Percentiles rank a stretch among this genome's conserved stretches.
Evolutionary conservation across 2,888 invertebrate genomes (phyloP).

Genomic region (Lysandra bellargus): DNA sequence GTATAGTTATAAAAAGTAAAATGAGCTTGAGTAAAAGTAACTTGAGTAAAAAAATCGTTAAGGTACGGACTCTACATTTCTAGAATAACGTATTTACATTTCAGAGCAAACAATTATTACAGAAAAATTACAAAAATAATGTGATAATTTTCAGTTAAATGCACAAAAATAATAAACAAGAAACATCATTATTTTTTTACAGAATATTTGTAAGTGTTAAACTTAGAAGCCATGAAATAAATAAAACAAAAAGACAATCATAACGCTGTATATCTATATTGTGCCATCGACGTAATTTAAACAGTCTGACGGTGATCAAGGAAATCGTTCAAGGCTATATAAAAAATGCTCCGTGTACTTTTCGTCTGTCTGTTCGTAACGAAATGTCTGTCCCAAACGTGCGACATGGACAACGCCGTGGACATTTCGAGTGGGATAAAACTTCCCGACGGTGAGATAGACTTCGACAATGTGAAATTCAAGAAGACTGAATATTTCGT

Average conservation of each 20-base stretch:
- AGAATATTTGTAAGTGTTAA: not conserved
- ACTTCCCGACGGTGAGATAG: conserved; percentile 46
- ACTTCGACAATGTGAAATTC: conserved; percentile 48
- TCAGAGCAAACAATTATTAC: not conserved
- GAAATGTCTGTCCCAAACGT: conserved; percentile 12
- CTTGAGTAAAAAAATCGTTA: no score
- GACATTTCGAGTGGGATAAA: conserved; percentile 52
- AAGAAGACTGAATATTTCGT: conserved; percentile 50
- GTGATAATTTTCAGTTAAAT: not conserved
- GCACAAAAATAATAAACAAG: not conserved
- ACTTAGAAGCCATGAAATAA: not conserved
- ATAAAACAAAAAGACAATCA: not conserved
- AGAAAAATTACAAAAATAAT: no score
- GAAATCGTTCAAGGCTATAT: conserved; percentile 8
- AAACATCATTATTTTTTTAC: not conserved
- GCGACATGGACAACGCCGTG: conserved; percentile 43
- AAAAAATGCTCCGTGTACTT: conserved; percentile 6
- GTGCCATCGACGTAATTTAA: conserved; percentile 11
- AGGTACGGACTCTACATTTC: no score
- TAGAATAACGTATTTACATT: no score
- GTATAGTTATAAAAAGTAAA: no score
- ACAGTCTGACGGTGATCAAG: conserved; percentile 22
- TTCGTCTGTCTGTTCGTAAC: not conserved
- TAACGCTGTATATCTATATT: no score
- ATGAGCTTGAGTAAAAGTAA: no score